Evolutionary conservation across 30 jellyfish, hydroid and myxozoan species (phyloP).

Genomic region (Rhopilema esculentum): DNA sequence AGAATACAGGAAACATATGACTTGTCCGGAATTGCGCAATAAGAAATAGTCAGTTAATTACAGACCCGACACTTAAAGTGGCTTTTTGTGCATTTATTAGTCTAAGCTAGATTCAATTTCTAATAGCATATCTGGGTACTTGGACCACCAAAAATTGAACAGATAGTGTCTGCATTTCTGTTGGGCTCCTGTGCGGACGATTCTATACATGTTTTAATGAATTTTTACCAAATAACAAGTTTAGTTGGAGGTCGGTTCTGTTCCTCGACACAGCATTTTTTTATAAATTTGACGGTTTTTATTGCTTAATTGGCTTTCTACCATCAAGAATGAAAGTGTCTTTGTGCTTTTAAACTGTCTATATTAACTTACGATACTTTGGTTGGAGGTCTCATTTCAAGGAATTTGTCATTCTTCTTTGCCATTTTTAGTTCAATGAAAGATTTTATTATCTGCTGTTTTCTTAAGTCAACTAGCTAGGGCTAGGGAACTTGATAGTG

Average conservation of each 20-base stretch:
- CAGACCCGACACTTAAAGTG: background rate
- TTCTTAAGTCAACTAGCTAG: no score
- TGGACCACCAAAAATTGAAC: background rate
- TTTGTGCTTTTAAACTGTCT: no score
- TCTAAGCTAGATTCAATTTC: background rate
- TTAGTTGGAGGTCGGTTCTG: no score
- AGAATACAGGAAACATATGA: background rate
- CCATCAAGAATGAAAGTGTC: no score
- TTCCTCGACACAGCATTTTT: background rate
- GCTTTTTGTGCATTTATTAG: background rate
- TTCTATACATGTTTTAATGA: background rate
- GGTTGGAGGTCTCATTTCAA: no score
- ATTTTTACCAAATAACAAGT: background rate
- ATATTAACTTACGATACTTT: no score
- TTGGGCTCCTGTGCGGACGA: background rate
- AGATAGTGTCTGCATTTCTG: background rate
- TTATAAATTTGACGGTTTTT: background rate
- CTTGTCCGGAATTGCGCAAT: background rate
- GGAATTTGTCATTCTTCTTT: no score
- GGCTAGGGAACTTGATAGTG: no score
- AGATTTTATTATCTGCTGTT: no score
- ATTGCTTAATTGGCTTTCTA: background rate
- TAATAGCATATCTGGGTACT: background rate
- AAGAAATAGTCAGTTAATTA: background rate
- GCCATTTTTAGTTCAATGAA: no score